These are phyloP conservation scores for Pterocles gutturalis DNA, from an alignment of 2,113 vertebrate species.

Conservation along the genomic window DNA sequence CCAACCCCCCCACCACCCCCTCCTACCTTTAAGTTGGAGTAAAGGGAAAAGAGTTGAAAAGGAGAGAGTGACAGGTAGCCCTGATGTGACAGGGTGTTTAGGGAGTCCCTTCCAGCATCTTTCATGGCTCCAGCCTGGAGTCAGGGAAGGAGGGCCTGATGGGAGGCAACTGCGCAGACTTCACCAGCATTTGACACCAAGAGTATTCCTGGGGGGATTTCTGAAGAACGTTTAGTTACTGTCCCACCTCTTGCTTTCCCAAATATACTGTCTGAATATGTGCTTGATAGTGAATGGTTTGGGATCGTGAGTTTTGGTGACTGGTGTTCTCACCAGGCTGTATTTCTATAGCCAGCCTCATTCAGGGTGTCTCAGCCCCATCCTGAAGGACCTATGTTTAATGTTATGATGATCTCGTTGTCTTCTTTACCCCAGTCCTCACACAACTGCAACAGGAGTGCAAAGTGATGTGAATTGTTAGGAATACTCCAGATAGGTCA, in stretches of 20 bases:
- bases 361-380: background rate
- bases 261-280: fast-evolving
- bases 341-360: background rate
- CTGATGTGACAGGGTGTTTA: background rate
- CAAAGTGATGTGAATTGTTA: background rate
- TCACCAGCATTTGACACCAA: background rate
- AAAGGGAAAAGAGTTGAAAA: background rate
- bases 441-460: background rate
- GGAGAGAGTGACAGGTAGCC: background rate
- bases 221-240: background rate
- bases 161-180: background rate
- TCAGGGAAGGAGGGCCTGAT: background rate
- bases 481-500: background rate
- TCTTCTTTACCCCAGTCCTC: background rate
- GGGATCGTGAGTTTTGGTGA: background rate
- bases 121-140: background rate
- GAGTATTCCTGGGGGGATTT: background rate
- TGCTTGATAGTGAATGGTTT: background rate
- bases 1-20: background rate
- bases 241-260: background rate
- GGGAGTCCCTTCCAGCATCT: background rate
- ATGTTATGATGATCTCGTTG: background rate
- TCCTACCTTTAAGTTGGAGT: background rate
- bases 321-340: background rate
- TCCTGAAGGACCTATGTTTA: background rate